phyloP scores from a whole-genome alignment of 2,113 vertebrate species.

The Haliaeetus leucogaster region DNA sequence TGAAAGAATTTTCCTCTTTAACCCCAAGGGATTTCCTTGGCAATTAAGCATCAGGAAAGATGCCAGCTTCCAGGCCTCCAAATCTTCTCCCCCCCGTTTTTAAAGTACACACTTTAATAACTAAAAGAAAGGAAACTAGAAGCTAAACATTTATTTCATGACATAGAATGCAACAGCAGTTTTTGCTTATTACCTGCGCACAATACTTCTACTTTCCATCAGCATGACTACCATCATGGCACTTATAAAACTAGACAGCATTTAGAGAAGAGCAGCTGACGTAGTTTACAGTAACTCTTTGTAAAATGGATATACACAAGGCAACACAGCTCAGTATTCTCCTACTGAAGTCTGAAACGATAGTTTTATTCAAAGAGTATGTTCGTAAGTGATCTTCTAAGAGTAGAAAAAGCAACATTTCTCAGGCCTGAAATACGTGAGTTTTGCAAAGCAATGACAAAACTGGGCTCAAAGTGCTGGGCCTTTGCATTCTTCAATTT shows the following conservation, averaged over 20 bases:
- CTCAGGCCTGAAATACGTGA: rapidly evolving
- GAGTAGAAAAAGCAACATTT: neutral
- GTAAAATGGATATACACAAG: neutral
- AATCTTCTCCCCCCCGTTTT: neutral
- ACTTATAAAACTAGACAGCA: neutral
- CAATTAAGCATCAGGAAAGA: neutral
- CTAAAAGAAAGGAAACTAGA: neutral
- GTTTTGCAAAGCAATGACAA: neutral
- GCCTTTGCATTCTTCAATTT: neutral
- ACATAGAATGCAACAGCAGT: neutral
- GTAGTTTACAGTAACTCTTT: neutral
- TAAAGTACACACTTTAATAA: neutral
- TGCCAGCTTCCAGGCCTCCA: neutral
- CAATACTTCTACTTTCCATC: neutral
- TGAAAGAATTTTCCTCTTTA: neutral
- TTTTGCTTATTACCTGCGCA: neutral
- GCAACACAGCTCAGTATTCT: neutral
- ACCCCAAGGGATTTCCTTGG: neutral
- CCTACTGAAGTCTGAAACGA: neutral
- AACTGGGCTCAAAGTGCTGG: neutral
- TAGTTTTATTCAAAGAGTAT: neutral
- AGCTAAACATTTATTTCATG: neutral
- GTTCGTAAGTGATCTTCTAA: neutral
- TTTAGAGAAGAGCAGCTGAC: neutral
- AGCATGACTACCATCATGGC: neutral